Evolutionary conservation across 2,113 vertebrate genomes (phyloP), one percentile per base, ranked within the genome.

Genomic region (Cochlearius cochlearius): DNA sequence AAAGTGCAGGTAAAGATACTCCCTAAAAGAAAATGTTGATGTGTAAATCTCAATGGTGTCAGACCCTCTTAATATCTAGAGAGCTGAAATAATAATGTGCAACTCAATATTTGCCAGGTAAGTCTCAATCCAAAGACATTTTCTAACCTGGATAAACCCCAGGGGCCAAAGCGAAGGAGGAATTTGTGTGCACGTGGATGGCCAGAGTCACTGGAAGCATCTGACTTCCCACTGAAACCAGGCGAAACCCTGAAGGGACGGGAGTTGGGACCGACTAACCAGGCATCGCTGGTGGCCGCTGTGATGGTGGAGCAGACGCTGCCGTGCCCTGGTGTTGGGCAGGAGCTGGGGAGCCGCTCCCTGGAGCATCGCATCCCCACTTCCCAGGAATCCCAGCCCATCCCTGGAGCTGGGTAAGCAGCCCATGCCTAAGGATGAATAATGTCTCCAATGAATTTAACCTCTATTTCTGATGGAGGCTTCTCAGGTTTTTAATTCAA

Each of bases 211-310:
- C 34, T 77, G 76, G 23, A 60, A 89, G 38, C 17, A 59, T 43
- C 41, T 38, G 29, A 19, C 15, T 68, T 15, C 10, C 16, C 30
- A 6, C 10, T 25, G 41, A 60, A 86, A 60, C 12, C 38, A 56
- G 26, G 6, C 0, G 5, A 59, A 75, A 74, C 7, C 47, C 47
- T 45, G 32, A 30, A 38, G 69, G 52, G 11, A 16, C 1, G 2
- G n/a, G n/a, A 55, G 41, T 3, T 0, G 1, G 41, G 47, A 41
- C 7, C 0, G 0, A 25, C 15, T 30, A 7, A 38, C 22, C 2
- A 4, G 39, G 9, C 5, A 9, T 41, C 39, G 22, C 12, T 60
- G 15, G 15, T 47, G 23, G 22, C 41, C 3, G 0, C 41, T 10
- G 49, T 36, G 36, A 41, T 2, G 2, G 16, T 32, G 32, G 53